Evolutionary conservation across 1,140 invertebrate genomes (phyloP).

Genomic region (Gonioctena quinquepunctata): DNA sequence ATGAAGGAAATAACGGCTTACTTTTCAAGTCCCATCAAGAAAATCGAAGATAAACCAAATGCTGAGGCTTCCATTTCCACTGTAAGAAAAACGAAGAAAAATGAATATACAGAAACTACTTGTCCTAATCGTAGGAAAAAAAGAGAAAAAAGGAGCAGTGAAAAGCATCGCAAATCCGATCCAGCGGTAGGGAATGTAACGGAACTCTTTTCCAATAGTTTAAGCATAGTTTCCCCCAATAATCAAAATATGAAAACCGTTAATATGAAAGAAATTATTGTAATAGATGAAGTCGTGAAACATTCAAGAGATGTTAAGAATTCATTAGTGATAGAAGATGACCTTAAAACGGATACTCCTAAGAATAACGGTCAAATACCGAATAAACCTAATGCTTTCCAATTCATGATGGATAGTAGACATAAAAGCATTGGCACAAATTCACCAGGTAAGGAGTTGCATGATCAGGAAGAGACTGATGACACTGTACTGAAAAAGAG

Average conservation of each 20-base stretch:
- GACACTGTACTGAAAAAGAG: conserved; percentile 49
- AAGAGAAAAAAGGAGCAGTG: conserved; percentile 21
- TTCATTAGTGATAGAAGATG: background rate
- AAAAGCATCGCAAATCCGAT: conserved; percentile 31
- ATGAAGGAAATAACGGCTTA: conserved; percentile 34
- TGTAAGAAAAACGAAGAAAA: background rate
- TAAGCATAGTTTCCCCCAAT: conserved; percentile 29
- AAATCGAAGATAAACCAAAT: background rate
- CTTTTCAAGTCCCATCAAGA: conserved; percentile 25
- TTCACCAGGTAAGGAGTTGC: conserved; percentile 61
- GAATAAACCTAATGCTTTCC: conserved; percentile 59
- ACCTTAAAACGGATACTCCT: background rate
- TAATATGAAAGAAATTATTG: conserved; percentile 8
- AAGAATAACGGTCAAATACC: conserved; percentile 21
- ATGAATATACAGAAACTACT: background rate
- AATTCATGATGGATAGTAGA: conserved; percentile 66
- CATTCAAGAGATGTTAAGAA: background rate
- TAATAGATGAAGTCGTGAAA: background rate
- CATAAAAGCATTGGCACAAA: conserved; percentile 66
- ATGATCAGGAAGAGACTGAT: conserved; percentile 31
- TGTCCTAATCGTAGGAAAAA: background rate
- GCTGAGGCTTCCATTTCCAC: background rate
- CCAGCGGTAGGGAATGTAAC: conserved; percentile 29
- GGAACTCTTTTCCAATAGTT: conserved; percentile 27
- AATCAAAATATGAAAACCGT: background rate